Conservation (phyloP, 2,797 vertebrate genomes). For the Microchirus variegatus region DNA sequence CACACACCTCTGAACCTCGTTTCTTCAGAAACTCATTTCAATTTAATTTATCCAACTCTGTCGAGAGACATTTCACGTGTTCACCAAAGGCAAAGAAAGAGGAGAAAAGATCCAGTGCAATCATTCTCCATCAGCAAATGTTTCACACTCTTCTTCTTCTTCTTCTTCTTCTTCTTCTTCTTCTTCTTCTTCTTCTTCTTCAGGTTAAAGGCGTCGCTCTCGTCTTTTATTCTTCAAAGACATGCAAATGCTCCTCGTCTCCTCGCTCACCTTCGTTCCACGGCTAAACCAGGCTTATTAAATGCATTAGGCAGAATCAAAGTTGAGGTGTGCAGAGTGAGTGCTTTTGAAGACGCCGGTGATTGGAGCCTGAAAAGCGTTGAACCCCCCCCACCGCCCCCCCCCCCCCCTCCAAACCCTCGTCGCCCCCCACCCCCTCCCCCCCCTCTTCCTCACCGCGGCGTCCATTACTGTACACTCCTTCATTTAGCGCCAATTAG, state of each 20-base stretch:
- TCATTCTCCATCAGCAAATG: constrained; percentile 67
- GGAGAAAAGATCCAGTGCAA: constrained; percentile 34
- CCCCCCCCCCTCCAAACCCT: no score
- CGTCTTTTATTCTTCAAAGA: constrained; percentile 77
- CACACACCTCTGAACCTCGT: no score
- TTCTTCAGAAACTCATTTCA: constrained; percentile 32
- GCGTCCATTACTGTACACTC: constrained; percentile 82
- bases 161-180: constrained; percentile 13
- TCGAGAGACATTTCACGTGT: constrained; percentile 39
- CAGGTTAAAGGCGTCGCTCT: constrained; percentile 65
- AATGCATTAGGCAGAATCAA: constrained; percentile 79
- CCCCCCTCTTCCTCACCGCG: not conserved
- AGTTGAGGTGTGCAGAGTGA: constrained; percentile 72
- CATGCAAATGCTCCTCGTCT: constrained; percentile 66
- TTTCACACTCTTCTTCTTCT: constrained; percentile 31
- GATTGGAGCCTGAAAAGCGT: constrained; percentile 60
- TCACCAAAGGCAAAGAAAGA: constrained; percentile 16
- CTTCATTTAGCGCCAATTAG: constrained; percentile 94
- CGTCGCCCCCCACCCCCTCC: constrained; percentile 24
- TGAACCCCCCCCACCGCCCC: constrained; percentile 72
- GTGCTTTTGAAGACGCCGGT: constrained; percentile 60
- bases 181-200: constrained; percentile 47
- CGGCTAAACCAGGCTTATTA: constrained; percentile 75
- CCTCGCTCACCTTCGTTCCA: constrained; percentile 54
- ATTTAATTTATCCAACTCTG: constrained; percentile 40